phyloP scores from a whole-genome alignment of 2,113 vertebrate species.

The Grus americana region DNA sequence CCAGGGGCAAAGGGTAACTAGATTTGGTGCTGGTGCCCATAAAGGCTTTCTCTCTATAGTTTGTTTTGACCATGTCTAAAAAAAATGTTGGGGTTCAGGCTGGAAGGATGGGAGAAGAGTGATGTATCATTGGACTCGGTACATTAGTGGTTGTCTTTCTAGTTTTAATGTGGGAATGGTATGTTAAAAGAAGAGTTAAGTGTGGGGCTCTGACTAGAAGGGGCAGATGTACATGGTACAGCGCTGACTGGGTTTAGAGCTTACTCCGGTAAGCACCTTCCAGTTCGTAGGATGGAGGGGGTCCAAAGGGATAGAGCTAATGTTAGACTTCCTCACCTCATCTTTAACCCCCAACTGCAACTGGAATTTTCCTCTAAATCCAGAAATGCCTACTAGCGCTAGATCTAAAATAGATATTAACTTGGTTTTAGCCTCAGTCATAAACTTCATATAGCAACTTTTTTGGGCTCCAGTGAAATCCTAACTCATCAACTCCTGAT shows the following conservation, averaged over 20 bases:
- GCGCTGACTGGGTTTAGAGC: background rate
- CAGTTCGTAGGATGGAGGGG: fast-evolving
- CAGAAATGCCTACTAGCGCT: background rate
- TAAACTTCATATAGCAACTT: background rate
- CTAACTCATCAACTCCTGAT: background rate
- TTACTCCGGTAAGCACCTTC: background rate
- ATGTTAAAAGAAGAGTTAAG: background rate
- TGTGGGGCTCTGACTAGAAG: background rate
- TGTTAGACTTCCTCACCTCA: background rate
- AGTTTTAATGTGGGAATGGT: background rate
- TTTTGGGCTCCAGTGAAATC: background rate
- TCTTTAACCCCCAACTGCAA: background rate
- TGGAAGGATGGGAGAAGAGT: background rate
- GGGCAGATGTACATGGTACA: background rate
- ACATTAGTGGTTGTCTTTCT: background rate
- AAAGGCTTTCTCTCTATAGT: background rate
- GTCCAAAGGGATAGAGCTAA: background rate
- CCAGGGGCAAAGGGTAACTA: background rate
- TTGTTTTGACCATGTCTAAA: background rate
- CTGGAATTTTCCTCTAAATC: background rate
- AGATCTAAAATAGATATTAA: background rate
- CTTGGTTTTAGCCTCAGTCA: background rate
- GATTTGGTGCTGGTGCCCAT: background rate
- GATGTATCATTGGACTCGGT: background rate
- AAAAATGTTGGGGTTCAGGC: background rate